These are phyloP conservation scores for Helogale parvula DNA, from an alignment of 2,113 vertebrate genomes.

Conservation along the genomic window DNA sequence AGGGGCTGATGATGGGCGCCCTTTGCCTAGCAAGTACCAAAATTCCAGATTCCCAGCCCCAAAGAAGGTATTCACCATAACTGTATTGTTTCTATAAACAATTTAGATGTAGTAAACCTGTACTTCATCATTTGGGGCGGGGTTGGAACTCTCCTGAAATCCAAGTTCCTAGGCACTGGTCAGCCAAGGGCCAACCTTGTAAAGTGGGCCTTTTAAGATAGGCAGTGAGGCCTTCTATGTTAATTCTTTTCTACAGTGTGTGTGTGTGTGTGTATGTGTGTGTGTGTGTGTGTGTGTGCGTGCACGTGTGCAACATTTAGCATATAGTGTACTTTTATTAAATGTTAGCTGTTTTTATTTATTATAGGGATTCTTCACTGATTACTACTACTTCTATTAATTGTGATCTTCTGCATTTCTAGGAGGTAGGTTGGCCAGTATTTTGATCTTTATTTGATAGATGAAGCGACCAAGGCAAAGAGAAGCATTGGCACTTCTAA, in stretches of 20 bases:
- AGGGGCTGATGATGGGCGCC: not conserved
- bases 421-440: not conserved
- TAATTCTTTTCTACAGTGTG: not conserved
- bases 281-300: too few species aligned
- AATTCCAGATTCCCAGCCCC: not conserved
- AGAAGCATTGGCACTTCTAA: not conserved
- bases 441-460: conserved; percentile 33
- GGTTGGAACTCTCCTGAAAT: not conserved
- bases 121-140: not conserved
- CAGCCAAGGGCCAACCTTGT: not conserved
- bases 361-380: conserved; percentile 13
- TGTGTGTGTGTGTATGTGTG: too few species aligned
- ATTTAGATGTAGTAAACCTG: not conserved
- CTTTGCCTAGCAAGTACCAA: not conserved
- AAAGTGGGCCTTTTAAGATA: not conserved
- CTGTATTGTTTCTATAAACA: not conserved
- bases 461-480: not conserved
- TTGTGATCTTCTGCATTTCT: conserved; percentile 36
- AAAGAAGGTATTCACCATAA: not conserved
- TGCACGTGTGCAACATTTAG: not conserved
- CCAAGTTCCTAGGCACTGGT: not conserved
- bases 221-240: not conserved
- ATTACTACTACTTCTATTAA: not conserved
- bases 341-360: not conserved
- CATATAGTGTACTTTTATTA: not conserved